Evolutionary conservation across 1,140 invertebrate genomes (phyloP).

Genomic region (Solenopsis invicta): DNA sequence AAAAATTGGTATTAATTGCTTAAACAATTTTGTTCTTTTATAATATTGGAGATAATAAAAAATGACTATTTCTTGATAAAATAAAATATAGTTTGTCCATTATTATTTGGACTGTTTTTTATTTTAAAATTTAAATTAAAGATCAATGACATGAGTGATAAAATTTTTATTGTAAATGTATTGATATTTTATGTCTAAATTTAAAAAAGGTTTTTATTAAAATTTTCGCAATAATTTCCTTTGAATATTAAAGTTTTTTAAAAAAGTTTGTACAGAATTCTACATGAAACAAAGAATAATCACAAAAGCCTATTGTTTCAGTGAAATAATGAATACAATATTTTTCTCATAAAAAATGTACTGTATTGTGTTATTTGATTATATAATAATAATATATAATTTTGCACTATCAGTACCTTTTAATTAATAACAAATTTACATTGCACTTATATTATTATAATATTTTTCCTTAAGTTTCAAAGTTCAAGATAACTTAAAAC

Average conservation of each 20-base stretch:
- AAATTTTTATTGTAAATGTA: too few species aligned
- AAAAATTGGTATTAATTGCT: not conserved
- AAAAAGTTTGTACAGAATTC: not conserved
- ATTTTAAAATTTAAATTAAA: too few species aligned
- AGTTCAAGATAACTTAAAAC: not conserved
- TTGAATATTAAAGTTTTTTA: not conserved
- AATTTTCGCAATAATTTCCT: too few species aligned
- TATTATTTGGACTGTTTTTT: too few species aligned
- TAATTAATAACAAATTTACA: not conserved
- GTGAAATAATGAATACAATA: not conserved
- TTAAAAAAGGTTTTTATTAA: too few species aligned
- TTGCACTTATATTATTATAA: not conserved
- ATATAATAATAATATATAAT: not conserved
- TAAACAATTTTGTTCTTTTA: too few species aligned
- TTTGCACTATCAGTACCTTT: not conserved
- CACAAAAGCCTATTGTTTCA: not conserved
- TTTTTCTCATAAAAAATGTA: not conserved
- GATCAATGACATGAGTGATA: too few species aligned
- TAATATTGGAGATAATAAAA: too few species aligned
- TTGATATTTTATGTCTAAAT: too few species aligned
- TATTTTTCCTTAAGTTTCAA: not conserved
- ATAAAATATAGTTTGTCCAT: too few species aligned
- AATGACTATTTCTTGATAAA: too few species aligned
- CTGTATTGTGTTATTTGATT: not conserved
- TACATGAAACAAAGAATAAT: not conserved